Base-by-base conservation (phyloP, 1,140 invertebrate species). In the Drosophila obscura region DNA sequence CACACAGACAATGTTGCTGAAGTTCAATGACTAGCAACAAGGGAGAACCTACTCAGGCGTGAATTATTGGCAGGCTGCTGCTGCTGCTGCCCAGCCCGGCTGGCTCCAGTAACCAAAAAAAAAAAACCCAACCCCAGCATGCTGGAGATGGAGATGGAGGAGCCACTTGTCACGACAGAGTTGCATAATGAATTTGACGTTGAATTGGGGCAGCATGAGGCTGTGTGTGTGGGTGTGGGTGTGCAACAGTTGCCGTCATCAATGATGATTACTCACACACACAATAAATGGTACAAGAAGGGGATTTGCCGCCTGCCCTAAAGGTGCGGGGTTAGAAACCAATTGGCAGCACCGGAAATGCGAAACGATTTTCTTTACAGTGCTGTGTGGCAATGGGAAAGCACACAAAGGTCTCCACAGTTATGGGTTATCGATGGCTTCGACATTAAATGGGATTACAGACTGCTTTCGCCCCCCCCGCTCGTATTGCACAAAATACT, bases 11-110 rank as follows among this genome's bases (percentile, higher is more conserved):
- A 69, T 78, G 75, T 53, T 24, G 56, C 78, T 79, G 57, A 88
- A 87, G 82, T 87, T 88, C 82, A 87, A 87, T 88, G 83, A 87
- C 82, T 87, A 88, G 65, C 68, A 79, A 72, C 77, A 79, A 79
- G 75, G 65, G 43, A 58, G 71, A 69, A 77, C 55, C 75, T 19
- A 88, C 66, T 87, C 74, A 82, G 65, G 78, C 82, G 82, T 87
- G 58, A 87, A 79, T 82, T 82, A 76, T 87, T 81, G 63, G 56
- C 59, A 72, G 73, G 60, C 4, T 4, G 35, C 35, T 39, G 60
- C 4, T 4, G 35, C 35, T 39, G 35, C 35, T 13, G 48, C 2
- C 63, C 35, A 9, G 48, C 2, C 28, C 49, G 49, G 45, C 15
- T 15, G 43, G 22, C 9, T 44, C 22, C 8, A 28, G 11, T 2